Base-by-base conservation (phyloP, 2,888 invertebrate species). In the Lycia hirtaria region DNA sequence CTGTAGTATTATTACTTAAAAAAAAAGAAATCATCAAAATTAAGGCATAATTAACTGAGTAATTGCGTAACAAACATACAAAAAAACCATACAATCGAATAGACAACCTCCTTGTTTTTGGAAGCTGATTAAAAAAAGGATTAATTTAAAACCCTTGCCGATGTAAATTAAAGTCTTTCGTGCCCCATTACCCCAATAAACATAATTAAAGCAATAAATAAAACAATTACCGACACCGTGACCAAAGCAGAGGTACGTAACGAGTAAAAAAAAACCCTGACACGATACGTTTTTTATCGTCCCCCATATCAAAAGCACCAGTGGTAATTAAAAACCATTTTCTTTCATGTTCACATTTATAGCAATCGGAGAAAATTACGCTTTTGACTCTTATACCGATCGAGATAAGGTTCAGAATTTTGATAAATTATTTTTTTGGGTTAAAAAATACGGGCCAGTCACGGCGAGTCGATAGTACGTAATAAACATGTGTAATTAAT, bases 311-410 rank as follows among this genome's bases (percentile, higher is more conserved):
- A 67, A 65, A 67, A 62, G 65, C 49, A 41, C 53, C 59, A 51
- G 44, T 41, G 38, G 59, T 64, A 64, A 64, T 64, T 64, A 64
- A 64, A 64, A 64, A 59, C 59, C 59, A 59, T 59, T 52, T 61
- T 56, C 56, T 62, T 59, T 61, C 61, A 57, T 62, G 64, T 62
- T 22, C 28, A 50, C 53, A 45, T 50, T 58, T 54, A 58, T 49
- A 38, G 49, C 15, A 58, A 53, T 58, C 7, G 41, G 41, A 57
- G 26, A 24, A 57, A 56, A 26, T 1, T 7, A 9, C 35, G 7
- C 41, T 32, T 49, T 24, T 52, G 7, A 19, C 12, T 37, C 37
- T 30, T 58, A 53, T 44, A 3, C 12, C 28, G 4, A 14, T 10
- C 22, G 24, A 0, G 10, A 15, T 52, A 53, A 15, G 41, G 57